phyloP scores from a whole-genome alignment of 2,113 vertebrate genomes.

The Ploceus nigricollis region DNA sequence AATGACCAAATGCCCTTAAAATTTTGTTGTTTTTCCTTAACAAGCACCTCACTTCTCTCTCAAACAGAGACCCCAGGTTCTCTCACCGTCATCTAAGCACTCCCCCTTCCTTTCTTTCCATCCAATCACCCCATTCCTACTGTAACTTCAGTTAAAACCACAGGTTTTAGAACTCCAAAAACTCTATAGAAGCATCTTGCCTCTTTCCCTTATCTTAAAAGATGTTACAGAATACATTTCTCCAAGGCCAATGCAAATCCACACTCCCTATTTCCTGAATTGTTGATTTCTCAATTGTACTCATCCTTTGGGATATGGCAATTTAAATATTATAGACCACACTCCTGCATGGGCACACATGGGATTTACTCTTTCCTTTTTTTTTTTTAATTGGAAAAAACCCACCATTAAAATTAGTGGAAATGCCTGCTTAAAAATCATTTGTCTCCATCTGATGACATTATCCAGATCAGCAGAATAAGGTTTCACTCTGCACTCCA shows the following conservation, averaged over 20 bases:
- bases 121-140: not conserved
- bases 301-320: not conserved
- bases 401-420: not conserved
- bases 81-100: not conserved
- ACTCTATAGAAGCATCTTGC: not conserved
- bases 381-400: not conserved
- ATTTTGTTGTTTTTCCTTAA: not conserved
- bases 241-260: not conserved
- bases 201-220: not conserved
- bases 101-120: not conserved
- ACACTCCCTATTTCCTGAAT: not conserved
- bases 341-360: not conserved
- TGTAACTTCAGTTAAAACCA: not conserved
- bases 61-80: not conserved
- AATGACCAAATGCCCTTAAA: not conserved
- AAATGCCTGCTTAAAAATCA: not conserved
- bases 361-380: not conserved
- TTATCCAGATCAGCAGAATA: constrained; percentile 12
- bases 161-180: not conserved
- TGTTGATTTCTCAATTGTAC: not conserved
- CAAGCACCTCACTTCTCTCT: not conserved
- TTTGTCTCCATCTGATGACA: not conserved
- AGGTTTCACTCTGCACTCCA: not conserved
- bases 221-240: not conserved
- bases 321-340: not conserved